Evolutionary conservation across 2,888 invertebrate genomes (phyloP).

Genomic region (Sisyra terminalis): DNA sequence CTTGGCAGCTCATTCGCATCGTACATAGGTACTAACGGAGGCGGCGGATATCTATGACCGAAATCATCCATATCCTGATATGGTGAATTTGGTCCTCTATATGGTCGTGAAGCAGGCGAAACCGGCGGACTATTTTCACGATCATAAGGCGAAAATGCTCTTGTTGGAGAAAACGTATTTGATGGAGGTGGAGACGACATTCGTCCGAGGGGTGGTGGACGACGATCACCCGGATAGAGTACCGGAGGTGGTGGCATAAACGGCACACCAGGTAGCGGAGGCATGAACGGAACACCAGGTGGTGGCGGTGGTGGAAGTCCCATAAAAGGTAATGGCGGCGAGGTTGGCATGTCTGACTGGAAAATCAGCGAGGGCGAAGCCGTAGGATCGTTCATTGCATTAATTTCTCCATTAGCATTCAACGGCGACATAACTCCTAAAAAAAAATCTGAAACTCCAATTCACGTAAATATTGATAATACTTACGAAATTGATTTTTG

Average conservation of each 20-base stretch:
- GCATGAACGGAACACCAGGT: conserved; percentile 32
- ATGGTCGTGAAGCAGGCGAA: neutral
- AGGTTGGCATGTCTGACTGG: conserved; percentile 23
- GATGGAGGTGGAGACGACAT: conserved; percentile 31
- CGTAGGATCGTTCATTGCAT: conserved; percentile 27
- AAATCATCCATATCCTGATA: neutral
- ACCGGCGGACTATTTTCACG: conserved; percentile 21
- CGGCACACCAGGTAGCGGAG: conserved; percentile 47
- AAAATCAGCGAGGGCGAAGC: conserved; percentile 27
- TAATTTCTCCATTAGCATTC: conserved; percentile 31
- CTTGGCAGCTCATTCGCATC: neutral
- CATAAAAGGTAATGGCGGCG: conserved; percentile 27
- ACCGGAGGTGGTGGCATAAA: conserved; percentile 30
- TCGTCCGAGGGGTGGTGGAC: conserved; percentile 35
- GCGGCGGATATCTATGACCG: neutral
- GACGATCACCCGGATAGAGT: conserved; percentile 30
- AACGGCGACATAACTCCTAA: conserved; percentile 36
- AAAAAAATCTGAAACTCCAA: conserved; percentile 11
- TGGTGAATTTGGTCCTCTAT: neutral
- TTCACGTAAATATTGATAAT: conserved; percentile 7
- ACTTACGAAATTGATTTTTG: conserved; percentile 33
- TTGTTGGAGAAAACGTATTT: conserved; percentile 26
- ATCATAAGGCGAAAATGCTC: conserved; percentile 27
- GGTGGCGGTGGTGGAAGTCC: conserved; percentile 38
- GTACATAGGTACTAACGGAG: neutral